Evolutionary conservation across 2,888 invertebrate genomes (phyloP).

Genomic region (Bombyx huttoni): DNA sequence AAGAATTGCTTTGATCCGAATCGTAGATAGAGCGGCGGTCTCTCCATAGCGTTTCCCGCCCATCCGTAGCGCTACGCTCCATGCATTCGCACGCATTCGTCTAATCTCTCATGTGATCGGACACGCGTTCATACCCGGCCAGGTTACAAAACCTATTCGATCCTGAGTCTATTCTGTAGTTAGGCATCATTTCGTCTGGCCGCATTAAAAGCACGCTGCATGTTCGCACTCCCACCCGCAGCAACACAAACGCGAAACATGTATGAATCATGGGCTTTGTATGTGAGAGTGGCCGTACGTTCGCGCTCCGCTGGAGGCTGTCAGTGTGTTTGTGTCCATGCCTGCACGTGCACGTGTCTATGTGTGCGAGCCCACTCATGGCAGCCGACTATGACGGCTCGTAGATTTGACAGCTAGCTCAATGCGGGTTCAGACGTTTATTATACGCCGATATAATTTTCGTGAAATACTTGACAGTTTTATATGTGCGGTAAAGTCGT

Average conservation of each 20-base stretch:
- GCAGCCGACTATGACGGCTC: constrained; percentile 73
- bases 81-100: constrained; percentile 67
- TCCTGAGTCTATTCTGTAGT: constrained; percentile 53
- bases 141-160: constrained; percentile 60
- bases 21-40: constrained; percentile 33
- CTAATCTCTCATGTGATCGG: constrained; percentile 67
- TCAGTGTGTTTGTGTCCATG: constrained; percentile 65
- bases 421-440: constrained; percentile 73
- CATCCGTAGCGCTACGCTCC: constrained; percentile 50
- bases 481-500: constrained; percentile 40
- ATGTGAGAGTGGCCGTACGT: constrained; percentile 53
- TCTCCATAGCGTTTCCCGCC: constrained; percentile 53
- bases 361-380: constrained; percentile 69
- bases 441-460: constrained; percentile 64
- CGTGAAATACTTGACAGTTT: constrained; percentile 54
- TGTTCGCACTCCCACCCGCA: constrained; percentile 71
- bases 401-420: constrained; percentile 75
- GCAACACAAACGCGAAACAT: constrained; percentile 50
- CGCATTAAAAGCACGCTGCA: constrained; percentile 67
- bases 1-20: constrained; percentile 30
- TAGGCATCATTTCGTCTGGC: constrained; percentile 68
- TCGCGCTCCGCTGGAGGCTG: constrained; percentile 58
- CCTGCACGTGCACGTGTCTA: constrained; percentile 44
- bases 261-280: constrained; percentile 53
- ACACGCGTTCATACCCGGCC: constrained; percentile 55